Conservation (phyloP, 2,888 invertebrate species). For the Uropetala carovei region DNA sequence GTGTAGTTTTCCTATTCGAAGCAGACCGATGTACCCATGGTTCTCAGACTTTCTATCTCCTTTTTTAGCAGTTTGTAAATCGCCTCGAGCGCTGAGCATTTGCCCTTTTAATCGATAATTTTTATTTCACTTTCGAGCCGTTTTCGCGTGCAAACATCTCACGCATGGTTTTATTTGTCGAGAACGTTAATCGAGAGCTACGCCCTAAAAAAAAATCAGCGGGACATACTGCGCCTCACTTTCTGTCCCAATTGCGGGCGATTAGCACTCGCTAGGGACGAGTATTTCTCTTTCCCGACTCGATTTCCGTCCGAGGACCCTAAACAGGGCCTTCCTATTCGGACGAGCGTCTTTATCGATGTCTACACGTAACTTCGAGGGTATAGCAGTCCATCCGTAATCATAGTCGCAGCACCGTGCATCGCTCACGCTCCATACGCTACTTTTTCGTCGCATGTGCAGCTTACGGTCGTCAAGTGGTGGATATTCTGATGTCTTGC, state of each 20-base stretch:
- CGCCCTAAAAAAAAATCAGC: background rate
- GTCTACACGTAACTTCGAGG: background rate
- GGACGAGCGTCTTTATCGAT: background rate
- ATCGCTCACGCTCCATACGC: background rate
- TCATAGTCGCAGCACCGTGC: background rate
- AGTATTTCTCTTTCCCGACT: background rate
- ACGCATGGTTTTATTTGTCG: no score
- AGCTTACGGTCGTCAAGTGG: background rate
- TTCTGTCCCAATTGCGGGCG: conserved; percentile 29
- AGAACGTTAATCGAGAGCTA: background rate
- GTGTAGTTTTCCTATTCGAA: no score
- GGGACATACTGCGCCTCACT: conserved; percentile 39
- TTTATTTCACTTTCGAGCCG: no score
- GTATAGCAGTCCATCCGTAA: background rate
- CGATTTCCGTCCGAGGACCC: background rate
- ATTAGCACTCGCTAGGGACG: background rate
- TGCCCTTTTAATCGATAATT: no score
- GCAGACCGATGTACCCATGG: no score
- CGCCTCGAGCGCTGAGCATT: no score
- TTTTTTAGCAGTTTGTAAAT: no score
- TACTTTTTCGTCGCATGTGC: conserved; percentile 27
- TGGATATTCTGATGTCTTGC: conserved; percentile 8
- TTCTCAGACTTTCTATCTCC: no score
- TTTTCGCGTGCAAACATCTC: no score
- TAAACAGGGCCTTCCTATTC: background rate